Percentiles rank a stretch among this genome's conserved stretches.
Conservation (phyloP, 2,113 vertebrate species). For the Oryzias javanicus region DNA sequence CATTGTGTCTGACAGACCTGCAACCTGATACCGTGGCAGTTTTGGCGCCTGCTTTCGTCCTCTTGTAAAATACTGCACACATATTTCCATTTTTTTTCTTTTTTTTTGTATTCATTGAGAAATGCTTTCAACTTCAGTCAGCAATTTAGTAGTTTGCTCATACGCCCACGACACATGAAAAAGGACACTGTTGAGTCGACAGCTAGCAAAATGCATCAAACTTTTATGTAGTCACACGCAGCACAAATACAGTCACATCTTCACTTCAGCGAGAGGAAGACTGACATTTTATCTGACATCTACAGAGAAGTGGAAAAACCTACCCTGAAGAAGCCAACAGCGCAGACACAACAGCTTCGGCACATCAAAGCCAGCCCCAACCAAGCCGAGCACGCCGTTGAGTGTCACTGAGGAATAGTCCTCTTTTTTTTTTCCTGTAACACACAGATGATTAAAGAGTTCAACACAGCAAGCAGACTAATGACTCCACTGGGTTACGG, state of each 20-base stretch:
- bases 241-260: constrained; percentile 38
- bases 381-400: constrained; percentile 62
- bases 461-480: constrained; percentile 76
- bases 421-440: constrained; percentile 72
- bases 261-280: constrained; percentile 50
- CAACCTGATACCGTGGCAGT: constrained; percentile 61
- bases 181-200: constrained; percentile 18
- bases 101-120: not conserved
- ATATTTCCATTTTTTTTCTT: not conserved
- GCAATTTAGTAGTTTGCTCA: not conserved
- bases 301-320: constrained; percentile 60
- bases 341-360: constrained; percentile 62
- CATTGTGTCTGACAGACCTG: constrained; percentile 68
- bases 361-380: constrained; percentile 67
- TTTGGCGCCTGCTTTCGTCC: constrained; percentile 52
- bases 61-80: constrained; percentile 30
- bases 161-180: not conserved
- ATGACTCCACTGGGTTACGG: constrained; percentile 77
- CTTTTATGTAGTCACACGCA: constrained; percentile 49
- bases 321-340: constrained; percentile 55
- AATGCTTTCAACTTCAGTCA: not conserved
- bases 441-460: constrained; percentile 80
- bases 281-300: constrained; percentile 61
- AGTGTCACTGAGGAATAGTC: constrained; percentile 71
- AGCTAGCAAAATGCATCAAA: constrained; percentile 42